A percentile compares a stretch with the other conserved stretches of the same genome.
These are phyloP conservation scores for Raphicerus campestris DNA, from an alignment of 2,113 vertebrate species.

Conservation along the genomic window DNA sequence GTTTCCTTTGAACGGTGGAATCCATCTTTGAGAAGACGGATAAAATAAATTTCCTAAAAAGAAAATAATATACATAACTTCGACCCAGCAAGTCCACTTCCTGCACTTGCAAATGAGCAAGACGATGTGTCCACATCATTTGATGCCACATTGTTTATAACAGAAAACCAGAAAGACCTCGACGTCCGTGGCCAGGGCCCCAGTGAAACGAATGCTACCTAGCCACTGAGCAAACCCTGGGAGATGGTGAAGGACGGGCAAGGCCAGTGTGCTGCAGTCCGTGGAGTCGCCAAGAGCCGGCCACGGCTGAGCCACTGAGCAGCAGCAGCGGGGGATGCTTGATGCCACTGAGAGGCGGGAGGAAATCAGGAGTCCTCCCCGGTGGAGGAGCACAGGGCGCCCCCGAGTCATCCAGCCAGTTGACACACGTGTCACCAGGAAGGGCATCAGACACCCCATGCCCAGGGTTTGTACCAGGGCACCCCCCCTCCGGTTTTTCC, in stretches of 20 bases:
- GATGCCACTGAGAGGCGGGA: background rate
- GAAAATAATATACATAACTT: background rate
- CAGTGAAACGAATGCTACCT: accelerated
- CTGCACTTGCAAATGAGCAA: too few species aligned
- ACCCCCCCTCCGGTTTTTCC: background rate
- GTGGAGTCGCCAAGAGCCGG: background rate
- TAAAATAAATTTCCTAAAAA: background rate
- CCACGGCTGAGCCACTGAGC: background rate
- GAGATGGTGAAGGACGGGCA: background rate
- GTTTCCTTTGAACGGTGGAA: background rate
- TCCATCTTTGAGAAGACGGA: background rate
- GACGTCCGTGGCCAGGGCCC: accelerated
- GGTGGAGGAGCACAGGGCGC: background rate
- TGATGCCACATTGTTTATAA: accelerated
- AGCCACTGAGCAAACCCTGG: background rate
- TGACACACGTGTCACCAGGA: background rate
- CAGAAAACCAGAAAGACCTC: background rate
- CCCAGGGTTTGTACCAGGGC: background rate
- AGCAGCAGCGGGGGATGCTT: background rate
- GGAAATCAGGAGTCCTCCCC: background rate
- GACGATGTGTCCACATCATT: too few species aligned
- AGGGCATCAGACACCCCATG: background rate
- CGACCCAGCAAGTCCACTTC: background rate
- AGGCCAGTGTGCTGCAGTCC: background rate
- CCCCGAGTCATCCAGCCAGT: background rate